These are phyloP conservation scores for Agelaius phoeniceus DNA, from an alignment of 2,113 vertebrate genomes.

Conservation along the genomic window DNA sequence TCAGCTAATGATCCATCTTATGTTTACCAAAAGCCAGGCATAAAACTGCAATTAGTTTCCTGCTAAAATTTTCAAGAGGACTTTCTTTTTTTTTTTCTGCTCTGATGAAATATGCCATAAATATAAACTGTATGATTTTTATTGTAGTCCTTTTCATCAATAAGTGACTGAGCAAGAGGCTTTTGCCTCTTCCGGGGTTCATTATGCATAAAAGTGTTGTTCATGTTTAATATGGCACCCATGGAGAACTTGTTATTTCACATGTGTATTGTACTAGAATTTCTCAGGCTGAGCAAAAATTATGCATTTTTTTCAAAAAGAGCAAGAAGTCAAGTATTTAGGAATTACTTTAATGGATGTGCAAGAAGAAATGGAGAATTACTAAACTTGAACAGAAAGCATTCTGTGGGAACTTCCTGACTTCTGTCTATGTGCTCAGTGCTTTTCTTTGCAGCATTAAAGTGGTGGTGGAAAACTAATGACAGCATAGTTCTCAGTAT, in stretches of 20 bases:
- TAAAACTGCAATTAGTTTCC: background rate
- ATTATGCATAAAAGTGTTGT: background rate
- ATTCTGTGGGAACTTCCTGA: background rate
- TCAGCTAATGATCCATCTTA: background rate
- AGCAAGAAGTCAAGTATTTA: background rate
- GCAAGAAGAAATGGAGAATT: background rate
- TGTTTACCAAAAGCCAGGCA: background rate
- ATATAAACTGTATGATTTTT: background rate
- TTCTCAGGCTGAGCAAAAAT: background rate
- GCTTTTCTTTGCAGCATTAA: background rate
- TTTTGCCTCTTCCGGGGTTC: background rate
- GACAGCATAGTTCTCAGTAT: background rate
- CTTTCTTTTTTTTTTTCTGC: background rate
- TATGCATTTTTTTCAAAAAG: background rate
- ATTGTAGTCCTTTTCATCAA: background rate
- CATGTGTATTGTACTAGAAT: background rate
- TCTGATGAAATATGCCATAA: background rate
- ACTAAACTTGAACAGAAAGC: background rate
- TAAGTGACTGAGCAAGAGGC: background rate
- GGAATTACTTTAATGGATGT: background rate
- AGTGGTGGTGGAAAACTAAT: background rate
- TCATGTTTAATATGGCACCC: background rate
- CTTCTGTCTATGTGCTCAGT: background rate
- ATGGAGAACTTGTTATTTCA: background rate
- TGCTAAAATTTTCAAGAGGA: background rate